Evolutionary conservation across 2,888 invertebrate species (phyloP).

Genomic region (Drosophila buzzatii): DNA sequence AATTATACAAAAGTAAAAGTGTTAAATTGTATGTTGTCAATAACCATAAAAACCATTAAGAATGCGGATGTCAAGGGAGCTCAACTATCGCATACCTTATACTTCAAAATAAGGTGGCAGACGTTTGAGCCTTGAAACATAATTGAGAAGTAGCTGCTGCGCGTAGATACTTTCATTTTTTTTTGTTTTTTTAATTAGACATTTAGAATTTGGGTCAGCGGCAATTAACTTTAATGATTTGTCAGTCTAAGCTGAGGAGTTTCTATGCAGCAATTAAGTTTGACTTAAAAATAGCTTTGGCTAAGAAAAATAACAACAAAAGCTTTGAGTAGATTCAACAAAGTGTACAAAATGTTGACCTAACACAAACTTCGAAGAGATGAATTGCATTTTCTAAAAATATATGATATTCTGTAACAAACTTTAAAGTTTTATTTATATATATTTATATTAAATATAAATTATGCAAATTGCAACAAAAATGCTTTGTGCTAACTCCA

Average conservation of each 20-base stretch:
- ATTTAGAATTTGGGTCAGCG: constrained; percentile 11
- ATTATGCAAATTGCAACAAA: too few species aligned
- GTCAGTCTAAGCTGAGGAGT: not conserved
- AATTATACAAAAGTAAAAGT: constrained; percentile 67
- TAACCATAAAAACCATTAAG: constrained; percentile 44
- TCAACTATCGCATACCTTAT: constrained; percentile 24
- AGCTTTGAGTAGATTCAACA: not conserved
- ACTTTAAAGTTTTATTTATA: too few species aligned
- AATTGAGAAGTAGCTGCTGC: not conserved
- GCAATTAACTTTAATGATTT: constrained; percentile 14
- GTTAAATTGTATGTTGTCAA: constrained; percentile 50
- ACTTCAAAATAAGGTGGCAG: not conserved
- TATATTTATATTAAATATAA: too few species aligned
- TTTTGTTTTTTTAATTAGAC: not conserved
- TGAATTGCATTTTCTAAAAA: too few species aligned
- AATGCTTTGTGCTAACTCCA: too few species aligned
- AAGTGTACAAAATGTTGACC: too few species aligned
- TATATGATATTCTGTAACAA: too few species aligned
- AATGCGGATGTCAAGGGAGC: constrained; percentile 19
- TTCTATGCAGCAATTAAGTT: constrained; percentile 11
- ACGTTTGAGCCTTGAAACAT: not conserved
- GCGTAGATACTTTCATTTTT: constrained; percentile 21
- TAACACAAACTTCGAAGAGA: too few species aligned
- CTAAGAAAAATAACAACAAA: not conserved
- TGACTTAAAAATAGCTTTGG: not conserved